phyloP scores from a whole-genome alignment of 2,888 invertebrate genomes.

The Caenorhabditis virilis region DNA sequence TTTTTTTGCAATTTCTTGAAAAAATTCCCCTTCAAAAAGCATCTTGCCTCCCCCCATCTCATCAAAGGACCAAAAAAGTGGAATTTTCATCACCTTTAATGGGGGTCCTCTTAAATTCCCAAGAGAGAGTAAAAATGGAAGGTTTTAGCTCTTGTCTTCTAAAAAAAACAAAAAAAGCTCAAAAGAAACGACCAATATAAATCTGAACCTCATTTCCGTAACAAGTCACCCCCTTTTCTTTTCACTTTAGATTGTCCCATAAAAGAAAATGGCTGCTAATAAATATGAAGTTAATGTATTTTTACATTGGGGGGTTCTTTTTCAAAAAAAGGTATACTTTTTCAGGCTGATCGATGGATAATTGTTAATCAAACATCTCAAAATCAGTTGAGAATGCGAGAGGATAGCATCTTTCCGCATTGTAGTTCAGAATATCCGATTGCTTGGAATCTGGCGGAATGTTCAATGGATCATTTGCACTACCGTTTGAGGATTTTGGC shows the following conservation, averaged over 20 bases:
- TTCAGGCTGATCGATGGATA: slow-evolving; percentile 38
- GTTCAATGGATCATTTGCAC: slow-evolving; percentile 36
- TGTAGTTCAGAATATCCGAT: slow-evolving; percentile 52
- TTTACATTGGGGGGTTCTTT: too few species aligned
- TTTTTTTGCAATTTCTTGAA: too few species aligned
- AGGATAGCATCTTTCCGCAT: slow-evolving; percentile 59
- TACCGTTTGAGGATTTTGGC: slow-evolving; percentile 57
- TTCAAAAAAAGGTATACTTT: neutral
- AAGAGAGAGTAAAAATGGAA: too few species aligned
- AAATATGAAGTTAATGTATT: slow-evolving; percentile 18
- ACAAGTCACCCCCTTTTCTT: neutral
- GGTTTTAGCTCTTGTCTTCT: too few species aligned
- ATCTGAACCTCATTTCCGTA: slow-evolving; percentile 1
- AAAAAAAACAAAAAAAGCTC: too few species aligned
- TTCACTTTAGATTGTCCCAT: slow-evolving; percentile 5
- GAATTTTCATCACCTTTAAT: slow-evolving; percentile 44
- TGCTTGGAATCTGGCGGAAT: slow-evolving; percentile 51
- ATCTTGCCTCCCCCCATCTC: too few species aligned
- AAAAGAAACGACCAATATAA: too few species aligned
- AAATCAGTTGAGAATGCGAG: slow-evolving; percentile 34
- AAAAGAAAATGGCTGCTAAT: slow-evolving; percentile 34
- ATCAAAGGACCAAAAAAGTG: neutral
- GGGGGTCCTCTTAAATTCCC: slow-evolving; percentile 16
- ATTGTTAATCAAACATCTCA: slow-evolving; percentile 40
- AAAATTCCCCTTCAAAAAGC: too few species aligned